Conservation (phyloP, 2,888 invertebrate genomes). For the Cephonodes hylas region DNA sequence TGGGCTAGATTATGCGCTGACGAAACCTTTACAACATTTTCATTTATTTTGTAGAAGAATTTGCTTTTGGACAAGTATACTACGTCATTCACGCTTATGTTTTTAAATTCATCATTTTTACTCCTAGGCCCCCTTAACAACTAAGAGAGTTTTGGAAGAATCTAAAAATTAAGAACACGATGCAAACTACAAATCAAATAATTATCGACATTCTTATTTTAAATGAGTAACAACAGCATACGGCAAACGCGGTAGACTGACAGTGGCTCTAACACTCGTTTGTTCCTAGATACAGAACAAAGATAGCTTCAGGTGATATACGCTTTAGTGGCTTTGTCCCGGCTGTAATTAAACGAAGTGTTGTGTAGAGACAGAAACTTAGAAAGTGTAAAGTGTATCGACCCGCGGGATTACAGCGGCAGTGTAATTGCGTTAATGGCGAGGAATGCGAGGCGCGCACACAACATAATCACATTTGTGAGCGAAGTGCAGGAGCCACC, state of each 20-base stretch:
- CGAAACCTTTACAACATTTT: neutral
- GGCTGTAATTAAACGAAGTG: neutral
- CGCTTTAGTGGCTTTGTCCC: neutral
- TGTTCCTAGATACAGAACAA: too few relatives aligned
- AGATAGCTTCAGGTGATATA: too few relatives aligned
- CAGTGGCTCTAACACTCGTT: too few relatives aligned
- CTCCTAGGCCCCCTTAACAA: too few relatives aligned
- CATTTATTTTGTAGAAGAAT: neutral
- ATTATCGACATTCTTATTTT: too few relatives aligned
- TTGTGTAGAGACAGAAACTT: neutral
- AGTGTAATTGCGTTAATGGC: constrained; percentile 2
- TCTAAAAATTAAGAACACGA: too few relatives aligned
- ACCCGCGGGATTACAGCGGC: neutral
- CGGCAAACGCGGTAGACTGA: too few relatives aligned
- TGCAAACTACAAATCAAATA: too few relatives aligned
- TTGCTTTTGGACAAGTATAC: too few relatives aligned
- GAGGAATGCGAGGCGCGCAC: neutral
- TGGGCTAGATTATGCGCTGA: neutral
- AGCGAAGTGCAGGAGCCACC: neutral
- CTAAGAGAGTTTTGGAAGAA: too few relatives aligned
- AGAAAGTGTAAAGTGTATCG: neutral
- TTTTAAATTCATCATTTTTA: too few relatives aligned
- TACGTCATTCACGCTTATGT: neutral
- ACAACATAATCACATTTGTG: neutral
- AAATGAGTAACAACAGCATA: too few relatives aligned